Base-by-base conservation (phyloP, 2,113 vertebrate species). In the Ceyx cyanopectus region DNA sequence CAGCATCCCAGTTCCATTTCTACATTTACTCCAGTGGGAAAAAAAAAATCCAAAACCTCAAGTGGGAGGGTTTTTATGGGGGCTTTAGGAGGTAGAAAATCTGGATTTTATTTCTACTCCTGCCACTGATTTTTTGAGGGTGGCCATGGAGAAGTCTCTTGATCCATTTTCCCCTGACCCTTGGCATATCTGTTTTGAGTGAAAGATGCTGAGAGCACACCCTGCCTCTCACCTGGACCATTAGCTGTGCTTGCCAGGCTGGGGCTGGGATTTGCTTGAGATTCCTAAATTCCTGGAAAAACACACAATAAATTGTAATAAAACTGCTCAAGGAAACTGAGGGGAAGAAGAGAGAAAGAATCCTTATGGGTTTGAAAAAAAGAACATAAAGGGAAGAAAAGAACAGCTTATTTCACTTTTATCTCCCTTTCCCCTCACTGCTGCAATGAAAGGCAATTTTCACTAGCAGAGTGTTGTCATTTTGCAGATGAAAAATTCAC, bases 381-480 rank as follows among this genome's bases (percentile, higher is more conserved):
- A 58, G 72, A 21, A 46, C 57, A 74, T 77, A 88, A 92, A 88
- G 19, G 10, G 32, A 84, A 58, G 57, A 17, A 90, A 88, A 90
- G 45, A 58, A 65, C 58, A 29, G 58, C 13, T 89, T 90, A 89
- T 92, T 88, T 87, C 61, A 85, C 93, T 92, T 94, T 95, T 80
- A 89, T 87, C 60, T 90, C 65, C 29, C 45, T 81, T 91, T 82
- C 43, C 62, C 54, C 69, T 80, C 68, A 73, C 78, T 68, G 37
- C 53, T 83, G 82, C 85, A 91, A 83, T 46, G 69, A 87, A 88
- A 94, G 61, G 75, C 83, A 90, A 69, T 90, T 66, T 93, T 67
- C 86, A 62, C 87, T 45, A 83, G 67, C 80, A 78, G 45, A 51
- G n/a, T 45, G 73, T 85, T 96, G 90, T 85, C 78, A 17, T 79